A percentile compares a stretch with the other conserved stretches of the same genome.
These are phyloP conservation scores for Tetrapedia diversipes DNA, from an alignment of 2,888 invertebrate species.

Conservation along the genomic window DNA sequence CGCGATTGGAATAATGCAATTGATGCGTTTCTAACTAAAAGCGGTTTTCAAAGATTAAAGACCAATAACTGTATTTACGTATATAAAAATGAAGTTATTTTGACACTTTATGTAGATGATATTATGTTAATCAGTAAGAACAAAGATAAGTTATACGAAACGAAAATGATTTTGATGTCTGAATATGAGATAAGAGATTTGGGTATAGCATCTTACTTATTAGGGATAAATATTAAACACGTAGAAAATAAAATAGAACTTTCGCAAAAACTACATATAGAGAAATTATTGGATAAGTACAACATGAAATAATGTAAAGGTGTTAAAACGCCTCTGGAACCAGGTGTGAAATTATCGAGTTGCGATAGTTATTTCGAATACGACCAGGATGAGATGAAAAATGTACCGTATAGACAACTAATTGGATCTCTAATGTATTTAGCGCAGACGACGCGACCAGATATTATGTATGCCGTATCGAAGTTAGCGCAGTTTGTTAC, in stretches of 20 bases:
- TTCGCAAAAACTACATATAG: constrained; percentile 23
- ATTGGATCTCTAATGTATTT: constrained; percentile 30
- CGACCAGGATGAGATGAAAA: constrained; percentile 19
- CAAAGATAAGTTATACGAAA: neutral
- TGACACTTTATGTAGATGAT: constrained; percentile 30
- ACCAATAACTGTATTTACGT: constrained; percentile 20
- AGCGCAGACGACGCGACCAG: constrained; percentile 12
- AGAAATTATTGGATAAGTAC: constrained; percentile 7
- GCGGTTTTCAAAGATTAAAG: constrained; percentile 13
- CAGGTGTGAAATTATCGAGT: constrained; percentile 3
- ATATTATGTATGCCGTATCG: constrained; percentile 12
- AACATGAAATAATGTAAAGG: constrained; percentile 7
- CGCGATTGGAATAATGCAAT: constrained; percentile 22
- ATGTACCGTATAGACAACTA: constrained; percentile 1
- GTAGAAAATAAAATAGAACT: neutral
- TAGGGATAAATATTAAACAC: too few species aligned
- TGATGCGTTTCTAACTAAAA: constrained; percentile 11
- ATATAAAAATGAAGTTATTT: neutral
- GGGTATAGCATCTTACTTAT: constrained; percentile 28
- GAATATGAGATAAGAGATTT: constrained; percentile 34
- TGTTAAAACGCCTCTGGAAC: constrained; percentile 7
- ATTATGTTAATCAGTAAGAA: constrained; percentile 21
- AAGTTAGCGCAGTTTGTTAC: constrained; percentile 28
- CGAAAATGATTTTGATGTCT: too few species aligned
- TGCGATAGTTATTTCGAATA: neutral